Conservation (phyloP, 1,140 invertebrate genomes). For the Drosophila subobscura region DNA sequence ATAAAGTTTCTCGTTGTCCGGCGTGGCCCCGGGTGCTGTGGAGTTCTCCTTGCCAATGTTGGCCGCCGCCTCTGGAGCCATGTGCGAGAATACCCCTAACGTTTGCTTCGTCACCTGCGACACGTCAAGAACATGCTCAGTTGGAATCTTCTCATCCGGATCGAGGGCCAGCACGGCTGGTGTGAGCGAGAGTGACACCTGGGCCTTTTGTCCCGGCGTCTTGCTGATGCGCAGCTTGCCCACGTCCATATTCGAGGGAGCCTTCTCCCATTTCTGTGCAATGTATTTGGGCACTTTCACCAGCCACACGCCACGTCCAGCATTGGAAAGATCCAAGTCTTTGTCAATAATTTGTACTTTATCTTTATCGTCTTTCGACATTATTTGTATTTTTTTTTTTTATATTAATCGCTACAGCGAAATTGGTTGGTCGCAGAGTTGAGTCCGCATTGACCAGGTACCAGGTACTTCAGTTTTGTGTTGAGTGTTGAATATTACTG, state of each 20-base stretch:
- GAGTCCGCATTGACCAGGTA: too few relatives aligned
- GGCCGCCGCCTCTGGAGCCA: constrained; percentile 84
- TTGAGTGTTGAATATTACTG: too few relatives aligned
- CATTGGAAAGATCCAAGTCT: constrained; percentile 94
- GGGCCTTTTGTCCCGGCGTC: constrained; percentile 85
- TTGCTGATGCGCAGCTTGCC: constrained; percentile 86
- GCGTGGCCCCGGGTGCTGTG: constrained; percentile 85
- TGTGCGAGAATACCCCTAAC: constrained; percentile 94
- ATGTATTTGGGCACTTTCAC: constrained; percentile 99
- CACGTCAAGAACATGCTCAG: constrained; percentile 94
- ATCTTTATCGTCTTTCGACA: constrained; percentile 81
- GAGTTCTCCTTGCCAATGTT: constrained; percentile 78
- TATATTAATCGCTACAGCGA: too few relatives aligned
- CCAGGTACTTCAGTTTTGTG: too few relatives aligned
- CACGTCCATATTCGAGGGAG: constrained; percentile 88
- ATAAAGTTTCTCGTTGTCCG: constrained; percentile 92
- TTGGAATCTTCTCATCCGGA: constrained; percentile 81
- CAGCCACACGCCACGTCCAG: constrained; percentile 95
- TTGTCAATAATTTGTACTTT: constrained; percentile 85
- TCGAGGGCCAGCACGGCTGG: constrained; percentile 83
- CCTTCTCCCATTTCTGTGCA: constrained; percentile 91
- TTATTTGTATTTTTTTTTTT: constrained; percentile 29
- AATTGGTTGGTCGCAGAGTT: not conserved
- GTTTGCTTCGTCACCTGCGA: constrained; percentile 94
- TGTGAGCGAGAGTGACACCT: constrained; percentile 86